Evolutionary conservation across 2,113 vertebrate genomes (phyloP), one percentile per base, ranked within the genome.

Genomic region (Zosterops japonicus): DNA sequence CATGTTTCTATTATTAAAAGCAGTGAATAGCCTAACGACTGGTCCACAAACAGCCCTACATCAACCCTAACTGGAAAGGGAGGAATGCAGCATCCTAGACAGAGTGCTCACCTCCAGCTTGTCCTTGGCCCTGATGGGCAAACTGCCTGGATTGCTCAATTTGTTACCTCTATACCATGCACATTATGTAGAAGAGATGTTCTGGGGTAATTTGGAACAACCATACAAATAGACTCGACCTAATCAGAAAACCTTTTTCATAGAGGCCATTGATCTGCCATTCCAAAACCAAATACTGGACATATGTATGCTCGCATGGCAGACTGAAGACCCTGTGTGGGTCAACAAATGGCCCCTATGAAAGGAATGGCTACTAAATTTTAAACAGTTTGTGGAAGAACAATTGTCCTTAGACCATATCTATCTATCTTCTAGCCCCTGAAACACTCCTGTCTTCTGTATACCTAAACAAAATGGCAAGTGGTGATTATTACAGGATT

Each of bases 21-120:
- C 16, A 25, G 33, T 25, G 22, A 42, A 72, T 72, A 52, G 39
- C 12, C 12, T 42, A 55, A 36, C 6, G 19, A 33, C 33, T 42
- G 36, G 36, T 22, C 29, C 12, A 72, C 29, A 42, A 25, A 42
- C 29, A 42, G 22, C 16, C 23, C 22, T 13, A 42, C 23, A 42
- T 5, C 2, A 3, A 55, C 29, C 17, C 29, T 55, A 55, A 20
- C 0, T 55, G 52, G 29, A 12, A 17, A 42, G 39, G 52, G 23
- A 42, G 23, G 29, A 72, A 55, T 42, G 52, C 39, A 42, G 12
- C 1, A 3, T 12, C 39, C 52, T n/a, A 44, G 39, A 56, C 52
- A 19, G 5, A 42, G 29, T 1, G 2, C 16, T 72, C 39, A 56
- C 17, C 31, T 44, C n/a, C 0, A 0, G 29, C 31, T 57, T 46